Evolutionary conservation across 2,888 invertebrate genomes (phyloP).

Genomic region (Neelides folsomi): DNA sequence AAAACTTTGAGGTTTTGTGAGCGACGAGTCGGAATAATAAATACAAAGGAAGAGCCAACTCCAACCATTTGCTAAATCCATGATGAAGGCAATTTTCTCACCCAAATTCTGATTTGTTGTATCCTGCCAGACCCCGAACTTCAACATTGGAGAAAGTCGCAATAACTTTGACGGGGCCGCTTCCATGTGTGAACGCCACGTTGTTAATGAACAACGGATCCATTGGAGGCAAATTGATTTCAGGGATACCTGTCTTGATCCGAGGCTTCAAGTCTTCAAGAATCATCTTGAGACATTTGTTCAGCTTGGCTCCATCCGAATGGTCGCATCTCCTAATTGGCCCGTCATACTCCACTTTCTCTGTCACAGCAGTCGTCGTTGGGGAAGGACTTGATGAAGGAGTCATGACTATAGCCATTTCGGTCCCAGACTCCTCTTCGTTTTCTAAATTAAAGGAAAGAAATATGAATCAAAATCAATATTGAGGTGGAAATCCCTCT

Average conservation of each 20-base stretch:
- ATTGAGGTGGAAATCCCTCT: neutral
- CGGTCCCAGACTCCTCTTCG: neutral
- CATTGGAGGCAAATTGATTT: conserved; percentile 58
- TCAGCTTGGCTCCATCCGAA: conserved; percentile 17
- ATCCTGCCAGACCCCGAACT: conserved; percentile 45
- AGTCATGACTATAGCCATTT: conserved; percentile 2
- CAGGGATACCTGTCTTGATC: conserved; percentile 47
- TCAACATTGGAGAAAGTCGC: conserved; percentile 62
- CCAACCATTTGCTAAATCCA: too few relatives aligned
- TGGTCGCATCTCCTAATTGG: conserved; percentile 15
- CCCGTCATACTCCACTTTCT: conserved; percentile 7
- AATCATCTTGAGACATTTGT: conserved; percentile 25
- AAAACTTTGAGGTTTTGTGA: too few relatives aligned
- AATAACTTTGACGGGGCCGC: conserved; percentile 58
- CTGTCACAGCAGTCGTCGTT: neutral
- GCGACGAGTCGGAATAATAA: too few relatives aligned
- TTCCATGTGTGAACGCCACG: conserved; percentile 62
- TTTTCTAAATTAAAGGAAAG: neutral
- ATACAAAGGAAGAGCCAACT: too few relatives aligned
- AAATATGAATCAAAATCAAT: neutral
- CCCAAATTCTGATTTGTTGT: conserved; percentile 51
- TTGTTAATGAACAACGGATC: conserved; percentile 58
- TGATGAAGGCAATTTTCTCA: conserved; percentile 35
- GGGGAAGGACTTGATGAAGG: neutral
- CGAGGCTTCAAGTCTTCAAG: conserved; percentile 23